These are phyloP conservation scores for Morelia viridis DNA, from an alignment of 2,797 vertebrate genomes.

Conservation along the genomic window DNA sequence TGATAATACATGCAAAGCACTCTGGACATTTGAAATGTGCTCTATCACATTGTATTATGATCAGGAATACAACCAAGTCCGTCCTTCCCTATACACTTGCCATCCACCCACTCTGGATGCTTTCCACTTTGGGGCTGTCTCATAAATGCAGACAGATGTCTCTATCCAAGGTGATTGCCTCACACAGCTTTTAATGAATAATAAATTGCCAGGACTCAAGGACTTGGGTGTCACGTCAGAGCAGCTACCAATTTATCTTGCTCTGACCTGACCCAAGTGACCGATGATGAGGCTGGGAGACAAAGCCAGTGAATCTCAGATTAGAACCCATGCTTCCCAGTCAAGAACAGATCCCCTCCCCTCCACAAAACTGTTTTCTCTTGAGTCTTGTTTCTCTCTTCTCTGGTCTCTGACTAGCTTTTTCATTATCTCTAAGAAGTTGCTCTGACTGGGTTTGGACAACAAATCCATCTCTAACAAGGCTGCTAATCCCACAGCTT, in stretches of 20 bases:
- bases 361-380: not conserved
- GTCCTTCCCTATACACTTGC: not conserved
- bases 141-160: constrained; percentile 45
- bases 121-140: constrained; percentile 35
- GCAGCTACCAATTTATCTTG: constrained; percentile 37
- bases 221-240: constrained; percentile 35
- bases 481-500: constrained; percentile 26
- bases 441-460: not conserved
- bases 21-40: not conserved
- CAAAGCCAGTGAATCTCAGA: not conserved
- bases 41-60: not conserved
- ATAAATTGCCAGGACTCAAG: constrained; percentile 40
- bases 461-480: constrained; percentile 31
- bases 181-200: constrained; percentile 41
- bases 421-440: constrained; percentile 24
- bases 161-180: constrained; percentile 44
- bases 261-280: constrained; percentile 26
- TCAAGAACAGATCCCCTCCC: not conserved
- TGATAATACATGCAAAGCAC: not conserved
- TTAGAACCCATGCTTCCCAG: not conserved
- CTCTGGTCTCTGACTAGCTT: not conserved
- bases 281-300: not conserved
- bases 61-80: not conserved
- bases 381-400: constrained; percentile 3
- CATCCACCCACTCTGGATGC: constrained; percentile 19